These are phyloP conservation scores for Chrysolina americana DNA, from an alignment of 2,888 invertebrate species.

Conservation along the genomic window DNA sequence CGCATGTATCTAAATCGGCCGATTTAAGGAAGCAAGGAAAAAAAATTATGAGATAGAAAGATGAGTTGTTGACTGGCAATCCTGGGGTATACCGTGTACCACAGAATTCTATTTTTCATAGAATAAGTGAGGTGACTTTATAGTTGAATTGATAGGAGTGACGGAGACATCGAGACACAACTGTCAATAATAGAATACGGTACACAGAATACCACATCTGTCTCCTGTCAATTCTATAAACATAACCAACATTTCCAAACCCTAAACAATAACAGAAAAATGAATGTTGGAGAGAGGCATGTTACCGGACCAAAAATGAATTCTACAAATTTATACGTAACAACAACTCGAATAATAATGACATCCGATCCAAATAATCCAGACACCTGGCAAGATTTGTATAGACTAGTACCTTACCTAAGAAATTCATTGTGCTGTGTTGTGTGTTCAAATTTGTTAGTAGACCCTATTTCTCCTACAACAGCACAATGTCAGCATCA, in stretches of 20 bases:
- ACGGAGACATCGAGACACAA: too few species aligned
- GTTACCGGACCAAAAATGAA: constrained; percentile 74
- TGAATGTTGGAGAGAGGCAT: constrained; percentile 44
- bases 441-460: constrained; percentile 87
- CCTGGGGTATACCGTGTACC: too few species aligned
- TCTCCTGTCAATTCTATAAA: constrained; percentile 4
- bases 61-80: too few species aligned
- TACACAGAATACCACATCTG: too few species aligned
- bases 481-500: constrained; percentile 89
- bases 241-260: constrained; percentile 42
- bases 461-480: constrained; percentile 85
- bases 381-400: constrained; percentile 85
- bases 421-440: constrained; percentile 91
- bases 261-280: constrained; percentile 32
- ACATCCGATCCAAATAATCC: constrained; percentile 81
- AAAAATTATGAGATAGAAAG: too few species aligned
- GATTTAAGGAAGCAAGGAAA: too few species aligned
- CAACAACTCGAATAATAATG: constrained; percentile 85
- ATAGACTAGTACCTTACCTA: constrained; percentile 86
- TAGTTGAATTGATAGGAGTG: too few species aligned
- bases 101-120: too few species aligned
- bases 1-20: too few species aligned
- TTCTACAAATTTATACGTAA: constrained; percentile 85
- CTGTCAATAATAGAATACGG: too few species aligned
- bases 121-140: too few species aligned